Percentiles rank a stretch among this genome's conserved stretches.
Conservation (phyloP, 92 coral and sea anemone genomes). For the Palythoa heliodiscus region DNA sequence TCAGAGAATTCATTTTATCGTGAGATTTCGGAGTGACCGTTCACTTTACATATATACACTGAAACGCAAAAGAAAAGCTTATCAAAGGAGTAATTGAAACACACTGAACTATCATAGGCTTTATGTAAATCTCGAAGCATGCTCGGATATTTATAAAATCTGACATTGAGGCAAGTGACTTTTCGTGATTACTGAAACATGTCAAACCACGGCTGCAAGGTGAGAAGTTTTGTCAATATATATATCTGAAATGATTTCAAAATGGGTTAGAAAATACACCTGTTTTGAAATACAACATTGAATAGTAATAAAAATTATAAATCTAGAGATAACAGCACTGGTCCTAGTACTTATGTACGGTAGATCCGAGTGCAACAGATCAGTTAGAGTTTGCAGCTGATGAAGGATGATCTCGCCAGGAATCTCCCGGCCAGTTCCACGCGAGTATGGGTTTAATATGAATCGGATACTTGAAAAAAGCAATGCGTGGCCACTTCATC, state of each 20-base stretch:
- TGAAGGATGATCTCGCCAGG: too few species aligned
- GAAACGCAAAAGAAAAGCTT: not conserved
- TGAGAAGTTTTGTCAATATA: constrained; percentile 8
- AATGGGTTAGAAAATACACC: not conserved
- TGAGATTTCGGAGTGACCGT: not conserved
- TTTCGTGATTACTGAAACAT: not conserved
- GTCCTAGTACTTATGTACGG: not conserved
- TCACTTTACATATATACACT: not conserved
- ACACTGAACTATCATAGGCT: not conserved
- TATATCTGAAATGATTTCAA: not conserved
- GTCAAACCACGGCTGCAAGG: not conserved
- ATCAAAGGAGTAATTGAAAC: not conserved
- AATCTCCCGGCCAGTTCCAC: too few species aligned
- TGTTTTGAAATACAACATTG: not conserved
- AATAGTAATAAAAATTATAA: not conserved
- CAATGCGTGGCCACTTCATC: too few species aligned
- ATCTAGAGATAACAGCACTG: not conserved
- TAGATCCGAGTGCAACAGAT: too few species aligned
- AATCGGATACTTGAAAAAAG: too few species aligned
- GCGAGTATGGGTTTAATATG: too few species aligned
- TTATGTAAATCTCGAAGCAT: not conserved
- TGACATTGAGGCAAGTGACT: not conserved
- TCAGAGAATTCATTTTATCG: not conserved
- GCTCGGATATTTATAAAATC: too few species aligned
- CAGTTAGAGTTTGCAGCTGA: too few species aligned